These are phyloP conservation scores for Hemistola chrysoprasaria DNA, from an alignment of 2,888 invertebrate genomes.

Conservation along the genomic window DNA sequence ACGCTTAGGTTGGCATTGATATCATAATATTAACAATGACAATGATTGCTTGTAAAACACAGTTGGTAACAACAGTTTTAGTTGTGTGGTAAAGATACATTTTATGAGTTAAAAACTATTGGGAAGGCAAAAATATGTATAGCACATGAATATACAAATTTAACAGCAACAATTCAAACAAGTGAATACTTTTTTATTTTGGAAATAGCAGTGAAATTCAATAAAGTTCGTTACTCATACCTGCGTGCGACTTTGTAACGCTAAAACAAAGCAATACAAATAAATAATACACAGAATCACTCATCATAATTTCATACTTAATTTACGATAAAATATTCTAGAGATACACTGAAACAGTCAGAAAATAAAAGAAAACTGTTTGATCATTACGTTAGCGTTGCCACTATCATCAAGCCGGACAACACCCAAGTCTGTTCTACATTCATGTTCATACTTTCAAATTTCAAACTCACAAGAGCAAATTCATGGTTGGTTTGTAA, in stretches of 20 bases:
- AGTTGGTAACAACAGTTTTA: too few relatives aligned
- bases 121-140: too few relatives aligned
- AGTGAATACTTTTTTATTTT: neutral
- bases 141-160: neutral
- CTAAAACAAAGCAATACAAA: constrained; percentile 68
- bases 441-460: too few relatives aligned
- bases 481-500: too few relatives aligned
- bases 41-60: too few relatives aligned
- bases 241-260: constrained; percentile 61
- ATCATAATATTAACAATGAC: too few relatives aligned
- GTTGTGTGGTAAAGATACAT: too few relatives aligned
- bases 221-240: constrained; percentile 50
- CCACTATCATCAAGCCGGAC: constrained; percentile 60
- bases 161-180: neutral
- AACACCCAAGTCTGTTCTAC: constrained; percentile 67
- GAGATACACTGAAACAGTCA: constrained; percentile 45
- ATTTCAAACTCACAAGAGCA: too few relatives aligned
- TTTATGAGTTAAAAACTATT: too few relatives aligned
- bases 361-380: constrained; percentile 62
- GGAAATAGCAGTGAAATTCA: constrained; percentile 1
- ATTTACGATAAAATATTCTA: constrained; percentile 24
- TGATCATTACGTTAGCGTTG: constrained; percentile 76
- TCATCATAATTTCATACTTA: constrained; percentile 78
- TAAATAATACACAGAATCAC: constrained; percentile 63
- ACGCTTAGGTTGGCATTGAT: too few relatives aligned